Base-by-base conservation (phyloP, 2,113 vertebrate species). In the Siniperca knerii region DNA sequence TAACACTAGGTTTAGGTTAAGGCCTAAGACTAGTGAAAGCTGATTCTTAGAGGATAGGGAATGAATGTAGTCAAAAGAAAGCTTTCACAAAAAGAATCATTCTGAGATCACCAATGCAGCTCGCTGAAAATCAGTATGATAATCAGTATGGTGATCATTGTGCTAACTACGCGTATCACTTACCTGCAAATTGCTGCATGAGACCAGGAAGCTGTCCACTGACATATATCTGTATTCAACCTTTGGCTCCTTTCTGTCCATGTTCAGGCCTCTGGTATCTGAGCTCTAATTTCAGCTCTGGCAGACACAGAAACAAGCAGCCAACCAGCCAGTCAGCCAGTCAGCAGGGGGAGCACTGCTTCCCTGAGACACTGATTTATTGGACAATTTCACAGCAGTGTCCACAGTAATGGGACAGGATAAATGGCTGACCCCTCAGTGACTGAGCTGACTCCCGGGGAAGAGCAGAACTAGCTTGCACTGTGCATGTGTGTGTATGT, bases 351-450 rank as follows among this genome's bases (percentile, higher is more conserved):
- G 88, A 87, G 89, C 89, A 70, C 83, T 89, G 85, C 86, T 79
- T 78, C 91, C 71, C 91, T 18, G 40, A 90, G 93, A 95, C 95
- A 94, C 93, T 96, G 96, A 96, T 96, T 93, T 95, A 96, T 96
- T 96, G 96, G 94, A 95, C 95, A 94, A 95, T 96, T 96, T 95
- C 93, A 90, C 92, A 93, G 94, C 92, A 90, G 92, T 95, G 95
- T 95, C 94, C 81, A 75, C 85, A 75, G 93, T 96, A 96, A 96
- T 95, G 93, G 96, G 93, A 94, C 93, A 93, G 94, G 90, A 96
- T 95, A 94, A 96, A 96, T 94, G 95, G 93, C 92, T 93, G 94
- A 95, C 94, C 94, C 91, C 89, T 92, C 87, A 85, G 85, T 91
- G 91, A 94, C 92, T 87, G 92, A 93, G 85, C 90, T 83, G 87